A percentile compares a stretch with the other conserved stretches of the same genome.
Evolutionary conservation across 2,888 invertebrate species (phyloP).

Genomic region (Andrena bucephala): DNA sequence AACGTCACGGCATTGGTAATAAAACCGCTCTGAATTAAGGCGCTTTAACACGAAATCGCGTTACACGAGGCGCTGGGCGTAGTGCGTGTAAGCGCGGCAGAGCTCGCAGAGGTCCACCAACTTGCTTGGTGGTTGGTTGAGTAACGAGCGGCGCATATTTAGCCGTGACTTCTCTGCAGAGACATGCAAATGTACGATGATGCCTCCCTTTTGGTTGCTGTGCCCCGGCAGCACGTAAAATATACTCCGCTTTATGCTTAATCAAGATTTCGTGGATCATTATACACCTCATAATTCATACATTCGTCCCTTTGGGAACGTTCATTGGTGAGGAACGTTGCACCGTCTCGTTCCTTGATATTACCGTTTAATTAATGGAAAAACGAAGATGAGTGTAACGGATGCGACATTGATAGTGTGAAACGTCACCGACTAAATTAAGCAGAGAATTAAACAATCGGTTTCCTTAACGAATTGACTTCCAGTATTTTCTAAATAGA

Average conservation of each 20-base stretch:
- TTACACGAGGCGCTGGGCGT: constrained; percentile 28
- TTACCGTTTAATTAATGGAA: constrained; percentile 8
- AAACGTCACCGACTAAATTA: too few species aligned
- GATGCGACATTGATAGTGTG: too few species aligned
- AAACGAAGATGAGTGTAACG: too few species aligned
- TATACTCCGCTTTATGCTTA: constrained; percentile 67
- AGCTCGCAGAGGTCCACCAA: constrained; percentile 60
- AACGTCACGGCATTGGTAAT: constrained; percentile 63
- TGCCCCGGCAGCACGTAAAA: constrained; percentile 60
- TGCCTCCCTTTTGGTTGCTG: constrained; percentile 64
- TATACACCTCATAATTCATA: constrained; percentile 48
- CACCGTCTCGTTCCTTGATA: neutral
- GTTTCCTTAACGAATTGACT: too few species aligned
- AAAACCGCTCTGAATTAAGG: constrained; percentile 65
- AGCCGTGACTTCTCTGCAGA: constrained; percentile 70
- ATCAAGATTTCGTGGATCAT: constrained; percentile 67
- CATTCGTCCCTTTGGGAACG: constrained; percentile 8
- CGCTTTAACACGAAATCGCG: constrained; percentile 63
- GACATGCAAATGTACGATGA: constrained; percentile 71
- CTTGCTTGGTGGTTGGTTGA: constrained; percentile 71
- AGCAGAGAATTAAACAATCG: too few species aligned
- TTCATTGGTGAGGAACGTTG: neutral
- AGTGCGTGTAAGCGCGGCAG: constrained; percentile 63
- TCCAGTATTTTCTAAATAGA: too few species aligned
- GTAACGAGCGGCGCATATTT: constrained; percentile 76